Evolutionary conservation across 2,113 vertebrate genomes (phyloP), one percentile per base, ranked within the genome.

Genomic region (Vimba vimba): DNA sequence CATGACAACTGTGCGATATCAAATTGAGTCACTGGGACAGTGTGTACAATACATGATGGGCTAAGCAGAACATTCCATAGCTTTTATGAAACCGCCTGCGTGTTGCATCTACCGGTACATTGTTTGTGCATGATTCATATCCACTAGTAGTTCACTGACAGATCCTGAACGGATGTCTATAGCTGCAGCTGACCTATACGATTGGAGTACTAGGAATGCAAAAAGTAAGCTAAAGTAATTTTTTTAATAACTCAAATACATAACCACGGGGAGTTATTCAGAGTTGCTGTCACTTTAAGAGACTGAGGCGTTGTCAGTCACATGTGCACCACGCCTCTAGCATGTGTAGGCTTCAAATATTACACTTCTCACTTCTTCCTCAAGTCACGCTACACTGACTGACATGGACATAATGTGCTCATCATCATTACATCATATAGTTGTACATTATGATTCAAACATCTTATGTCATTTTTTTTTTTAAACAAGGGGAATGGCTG

Each of bases 261-360:
- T 69, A 71, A n/a, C 6, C 71, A 27, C 9, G 4, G 11, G 23
- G 21, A 74, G 23, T 55, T 10, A 4, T 55, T 33, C 4, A 39
- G 39, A 9, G 50, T 47, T 6, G 21, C 76, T 91, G 85, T 86
- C 62, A 64, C 93, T 94, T 93, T 94, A 93, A 93, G 90, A 88
- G 66, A 90, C 84, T 90, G 43, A 87, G 62, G 25, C 17, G 57
- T n/a, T 84, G 69, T 76, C 62, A 82, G n/a, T 77, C 86, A 87
- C 91, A 91, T 89, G 90, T 89, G 85, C 90, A 55, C 64, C n/a
- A 7, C 3, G 6, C 66, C 79, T 36, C 12, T 39, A 36, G 11
- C 55, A 30, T 55, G 87, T 87, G 91, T 68, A 69, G 88, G 69
- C 84, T 64, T 13, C 50, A 43, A 68, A 17, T n/a, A 64, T 21